Evolutionary conservation across 2,797 vertebrate species (phyloP).

Genomic region (Anabas testudineus): DNA sequence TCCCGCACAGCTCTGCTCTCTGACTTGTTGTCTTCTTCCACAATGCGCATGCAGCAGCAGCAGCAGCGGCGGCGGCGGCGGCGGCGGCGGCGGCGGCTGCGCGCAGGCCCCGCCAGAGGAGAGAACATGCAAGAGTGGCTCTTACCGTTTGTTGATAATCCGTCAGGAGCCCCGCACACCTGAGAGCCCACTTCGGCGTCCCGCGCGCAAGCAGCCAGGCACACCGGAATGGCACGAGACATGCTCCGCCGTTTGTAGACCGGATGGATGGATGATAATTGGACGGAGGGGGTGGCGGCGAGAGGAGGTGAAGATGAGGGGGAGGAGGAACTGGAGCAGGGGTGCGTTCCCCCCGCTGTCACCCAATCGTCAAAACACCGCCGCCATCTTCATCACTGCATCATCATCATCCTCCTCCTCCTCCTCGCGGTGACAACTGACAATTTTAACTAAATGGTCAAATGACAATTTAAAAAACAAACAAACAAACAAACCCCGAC

Average conservation of each 20-base stretch:
- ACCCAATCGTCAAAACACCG: conserved; percentile 47
- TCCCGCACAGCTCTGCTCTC: conserved; percentile 7
- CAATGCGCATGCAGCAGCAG: conserved; percentile 32
- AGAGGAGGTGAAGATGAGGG: conserved; percentile 32
- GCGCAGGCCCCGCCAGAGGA: conserved; percentile 13
- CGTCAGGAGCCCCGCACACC: conserved; percentile 71
- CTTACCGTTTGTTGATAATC: conserved; percentile 84
- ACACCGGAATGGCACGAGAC: conserved; percentile 55
- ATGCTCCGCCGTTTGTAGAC: conserved; percentile 18
- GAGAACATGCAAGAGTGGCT: conserved; percentile 30
- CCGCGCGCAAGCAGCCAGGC: conserved; percentile 45
- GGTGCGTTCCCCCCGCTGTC: conserved; percentile 53
- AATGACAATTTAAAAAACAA: too few relatives aligned
- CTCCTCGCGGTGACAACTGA: conserved; percentile 23
- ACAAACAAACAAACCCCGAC: background rate
- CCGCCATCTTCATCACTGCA: conserved; percentile 52
- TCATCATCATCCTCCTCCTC: conserved; percentile 25
- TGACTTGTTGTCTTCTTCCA: conserved; percentile 8
- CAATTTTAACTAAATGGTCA: conserved; percentile 2
- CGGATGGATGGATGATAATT: conserved; percentile 69
- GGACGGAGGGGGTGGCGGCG: conserved; percentile 40
- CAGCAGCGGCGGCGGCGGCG: too few relatives aligned
- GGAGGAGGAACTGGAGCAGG: background rate
- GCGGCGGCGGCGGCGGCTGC: conserved; percentile 1
- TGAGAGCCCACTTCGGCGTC: conserved; percentile 57